Evolutionary conservation across 2,113 vertebrate genomes (phyloP), one percentile per base, ranked within the genome.

Genomic region (Silurus meridionalis): DNA sequence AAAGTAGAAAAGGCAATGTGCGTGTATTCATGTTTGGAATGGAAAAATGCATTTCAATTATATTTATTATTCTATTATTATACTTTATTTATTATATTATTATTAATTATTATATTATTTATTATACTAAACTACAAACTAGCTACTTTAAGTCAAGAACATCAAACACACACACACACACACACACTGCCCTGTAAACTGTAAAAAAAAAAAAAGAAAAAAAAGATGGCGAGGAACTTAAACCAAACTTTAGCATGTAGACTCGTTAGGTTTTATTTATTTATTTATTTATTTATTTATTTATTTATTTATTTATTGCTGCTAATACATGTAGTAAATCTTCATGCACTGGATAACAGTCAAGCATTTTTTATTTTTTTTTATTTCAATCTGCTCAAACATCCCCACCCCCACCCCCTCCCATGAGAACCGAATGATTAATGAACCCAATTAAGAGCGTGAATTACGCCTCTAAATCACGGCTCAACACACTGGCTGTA

Each of bases 401-500:
- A 9, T 37, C 37, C 37, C 37, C 37, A 37, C 37, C 37, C 37
- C 37, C 37, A 37, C 37, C 37, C 37, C 37, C 37, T 37, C 81
- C 84, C 84, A 85, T 63, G 80, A 83, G 84, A 79, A 83, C 79
- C 78, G 37, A 11, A 53, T 88, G 81, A 52, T n/a, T 75, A 81
- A 78, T 87, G 82, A 85, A 46, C 10, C 63, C 84, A 85, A 89
- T 87, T 86, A 87, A 84, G 19, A 66, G 67, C 5, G 79, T 17
- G 83, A 75, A 88, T 85, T 75, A 81, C 53, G 37, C 60, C 81
- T 52, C 61, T 86, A 86, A 86, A 86, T 89, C 88, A 89, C 66
- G 2, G n/a, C 82, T 79, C 86, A 89, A 83, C 15, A 64, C 63
- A 67, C 57, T 21, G 21, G 21, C 28, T 75, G 17, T 53, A 17